A percentile compares a stretch with the other conserved stretches of the same genome.
These are phyloP conservation scores for Morinoia aosen DNA, from an alignment of 2,888 invertebrate species.

Conservation along the genomic window DNA sequence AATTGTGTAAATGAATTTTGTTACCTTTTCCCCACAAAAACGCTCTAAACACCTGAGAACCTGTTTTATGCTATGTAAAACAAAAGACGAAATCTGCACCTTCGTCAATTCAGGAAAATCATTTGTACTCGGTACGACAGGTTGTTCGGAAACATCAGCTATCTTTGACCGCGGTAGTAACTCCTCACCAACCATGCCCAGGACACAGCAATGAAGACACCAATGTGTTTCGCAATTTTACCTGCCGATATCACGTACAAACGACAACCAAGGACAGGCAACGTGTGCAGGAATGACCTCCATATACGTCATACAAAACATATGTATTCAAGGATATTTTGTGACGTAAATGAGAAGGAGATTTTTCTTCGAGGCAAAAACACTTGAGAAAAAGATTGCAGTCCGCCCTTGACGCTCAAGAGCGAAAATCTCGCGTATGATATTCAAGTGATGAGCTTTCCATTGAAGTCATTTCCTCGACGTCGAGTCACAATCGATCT, in stretches of 20 bases:
- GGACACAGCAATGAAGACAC: not conserved
- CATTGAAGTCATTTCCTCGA: not conserved
- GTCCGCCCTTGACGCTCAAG: not conserved
- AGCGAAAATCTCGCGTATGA: not conserved
- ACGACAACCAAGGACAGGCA: not conserved
- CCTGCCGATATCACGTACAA: not conserved
- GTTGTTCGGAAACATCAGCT: no score
- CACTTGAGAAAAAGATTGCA: not conserved
- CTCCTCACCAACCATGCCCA: not conserved
- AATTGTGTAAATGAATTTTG: no score
- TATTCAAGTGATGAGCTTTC: not conserved
- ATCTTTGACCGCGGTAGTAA: no score
- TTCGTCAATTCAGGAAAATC: no score
- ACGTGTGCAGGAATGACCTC: not conserved
- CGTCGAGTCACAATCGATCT: no score
- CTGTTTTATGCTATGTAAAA: no score
- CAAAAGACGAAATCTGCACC: no score
- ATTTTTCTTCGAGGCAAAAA: not conserved
- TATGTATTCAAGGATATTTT: not conserved
- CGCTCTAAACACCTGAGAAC: no score
- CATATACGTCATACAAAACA: not conserved
- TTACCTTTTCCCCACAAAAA: no score
- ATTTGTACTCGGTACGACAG: no score
- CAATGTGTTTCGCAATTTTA: not conserved
- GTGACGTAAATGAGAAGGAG: not conserved